A percentile compares a stretch with the other conserved stretches of the same genome.
These are phyloP conservation scores for Campoletis raptor DNA, from an alignment of 2,888 invertebrate genomes.

Conservation along the genomic window DNA sequence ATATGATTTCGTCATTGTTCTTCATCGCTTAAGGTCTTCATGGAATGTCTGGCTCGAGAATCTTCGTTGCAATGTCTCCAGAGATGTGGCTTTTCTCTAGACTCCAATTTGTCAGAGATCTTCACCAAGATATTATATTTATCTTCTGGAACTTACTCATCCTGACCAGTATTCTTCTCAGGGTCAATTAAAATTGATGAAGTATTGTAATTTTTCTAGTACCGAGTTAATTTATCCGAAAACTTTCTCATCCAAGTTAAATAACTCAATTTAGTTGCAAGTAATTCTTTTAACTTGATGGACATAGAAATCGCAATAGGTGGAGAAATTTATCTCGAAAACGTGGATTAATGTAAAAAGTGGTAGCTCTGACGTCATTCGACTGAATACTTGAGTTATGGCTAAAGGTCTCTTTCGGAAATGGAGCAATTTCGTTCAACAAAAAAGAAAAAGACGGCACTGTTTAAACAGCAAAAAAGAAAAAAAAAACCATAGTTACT, in stretches of 20 bases:
- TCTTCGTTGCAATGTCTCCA: constrained; percentile 39
- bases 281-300: neutral
- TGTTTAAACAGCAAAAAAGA: constrained; percentile 2
- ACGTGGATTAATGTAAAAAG: neutral
- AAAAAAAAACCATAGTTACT: constrained; percentile 6
- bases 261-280: neutral
- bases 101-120: neutral
- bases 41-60: neutral
- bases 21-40: neutral
- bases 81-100: neutral
- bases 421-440: constrained; percentile 27
- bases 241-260: neutral
- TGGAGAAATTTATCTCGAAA: neutral
- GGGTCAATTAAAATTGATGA: neutral
- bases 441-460: neutral
- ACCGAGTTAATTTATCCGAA: neutral
- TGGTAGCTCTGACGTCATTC: neutral
- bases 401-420: neutral
- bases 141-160: neutral
- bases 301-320: neutral
- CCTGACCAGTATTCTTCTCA: neutral
- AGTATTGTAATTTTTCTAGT: neutral
- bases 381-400: neutral
- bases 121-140: neutral
- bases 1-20: neutral